A percentile compares a stretch with the other conserved stretches of the same genome.
Conservation (phyloP, 2,888 invertebrate species). For the Xanthorhoe spadicearia region DNA sequence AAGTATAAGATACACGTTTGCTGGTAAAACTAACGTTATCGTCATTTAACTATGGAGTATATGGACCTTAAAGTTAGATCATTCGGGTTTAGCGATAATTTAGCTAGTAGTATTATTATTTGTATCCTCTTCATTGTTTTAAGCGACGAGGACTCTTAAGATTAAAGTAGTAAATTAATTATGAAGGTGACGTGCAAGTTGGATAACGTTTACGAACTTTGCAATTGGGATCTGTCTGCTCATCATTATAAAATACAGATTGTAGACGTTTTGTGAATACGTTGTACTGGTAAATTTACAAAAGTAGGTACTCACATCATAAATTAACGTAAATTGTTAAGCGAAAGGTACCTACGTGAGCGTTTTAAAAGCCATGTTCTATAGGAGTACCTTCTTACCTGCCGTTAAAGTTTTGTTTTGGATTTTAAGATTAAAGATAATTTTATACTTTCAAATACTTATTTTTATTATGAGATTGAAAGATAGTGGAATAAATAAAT, state of each 20-base stretch:
- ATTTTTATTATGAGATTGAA: neutral
- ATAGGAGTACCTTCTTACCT: conserved; percentile 7
- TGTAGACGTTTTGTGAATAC: neutral
- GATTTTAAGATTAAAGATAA: too few species aligned
- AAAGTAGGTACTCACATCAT: too few species aligned
- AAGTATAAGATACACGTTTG: too few species aligned
- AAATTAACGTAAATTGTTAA: conserved; percentile 3
- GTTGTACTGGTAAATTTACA: too few species aligned
- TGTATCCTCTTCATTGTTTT: neutral
- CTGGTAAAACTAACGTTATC: too few species aligned
- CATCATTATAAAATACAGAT: too few species aligned
- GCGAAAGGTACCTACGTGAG: conserved; percentile 8
- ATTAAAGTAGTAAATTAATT: neutral
- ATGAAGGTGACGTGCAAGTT: neutral
- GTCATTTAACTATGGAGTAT: too few species aligned
- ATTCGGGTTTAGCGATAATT: too few species aligned
- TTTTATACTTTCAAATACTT: too few species aligned
- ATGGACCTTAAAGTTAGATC: too few species aligned
- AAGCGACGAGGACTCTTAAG: neutral
- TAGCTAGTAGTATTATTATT: too few species aligned
- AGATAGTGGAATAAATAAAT: neutral
- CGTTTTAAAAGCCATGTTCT: conserved; percentile 19
- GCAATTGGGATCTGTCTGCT: too few species aligned
- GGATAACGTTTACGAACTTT: neutral
- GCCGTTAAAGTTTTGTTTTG: conserved; percentile 6